These are phyloP conservation scores for Ptychadena robeensis DNA, from an alignment of 2,797 vertebrate genomes.

Conservation along the genomic window DNA sequence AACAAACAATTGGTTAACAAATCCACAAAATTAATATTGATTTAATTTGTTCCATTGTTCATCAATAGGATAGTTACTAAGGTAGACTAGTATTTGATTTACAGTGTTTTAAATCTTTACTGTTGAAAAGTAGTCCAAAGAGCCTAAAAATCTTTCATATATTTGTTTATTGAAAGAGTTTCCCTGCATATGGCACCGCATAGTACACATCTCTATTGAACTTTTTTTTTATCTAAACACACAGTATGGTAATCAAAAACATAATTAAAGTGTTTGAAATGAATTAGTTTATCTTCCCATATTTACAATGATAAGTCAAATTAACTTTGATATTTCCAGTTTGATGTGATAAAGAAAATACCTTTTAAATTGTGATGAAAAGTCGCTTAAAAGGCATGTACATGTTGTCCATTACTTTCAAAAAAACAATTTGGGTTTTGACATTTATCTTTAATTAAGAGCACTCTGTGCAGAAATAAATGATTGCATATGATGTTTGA, in stretches of 20 bases:
- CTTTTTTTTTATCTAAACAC: conserved; percentile 4
- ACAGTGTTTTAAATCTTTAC: too few species aligned
- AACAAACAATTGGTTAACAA: too few species aligned
- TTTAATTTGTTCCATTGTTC: too few species aligned
- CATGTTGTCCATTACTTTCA: neutral
- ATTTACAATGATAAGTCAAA: neutral
- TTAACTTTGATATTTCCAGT: neutral
- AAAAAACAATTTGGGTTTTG: neutral
- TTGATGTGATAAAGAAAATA: neutral
- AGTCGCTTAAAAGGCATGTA: neutral
- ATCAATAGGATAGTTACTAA: too few species aligned
- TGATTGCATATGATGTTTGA: conserved; percentile 2
- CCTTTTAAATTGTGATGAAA: neutral
- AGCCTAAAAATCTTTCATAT: neutral
- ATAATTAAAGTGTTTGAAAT: neutral
- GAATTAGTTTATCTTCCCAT: neutral
- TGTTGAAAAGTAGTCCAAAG: neutral
- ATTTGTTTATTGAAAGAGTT: neutral
- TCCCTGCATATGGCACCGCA: neutral
- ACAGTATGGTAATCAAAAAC: neutral
- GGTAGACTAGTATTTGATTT: too few species aligned
- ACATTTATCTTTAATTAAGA: conserved; percentile 4
- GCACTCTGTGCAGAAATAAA: neutral
- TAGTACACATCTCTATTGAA: neutral
- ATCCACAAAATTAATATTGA: too few species aligned